A percentile compares a stretch with the other conserved stretches of the same genome.
These are phyloP conservation scores for Dicrurus megarhynchus DNA, from an alignment of 2,113 vertebrate species.

Conservation along the genomic window DNA sequence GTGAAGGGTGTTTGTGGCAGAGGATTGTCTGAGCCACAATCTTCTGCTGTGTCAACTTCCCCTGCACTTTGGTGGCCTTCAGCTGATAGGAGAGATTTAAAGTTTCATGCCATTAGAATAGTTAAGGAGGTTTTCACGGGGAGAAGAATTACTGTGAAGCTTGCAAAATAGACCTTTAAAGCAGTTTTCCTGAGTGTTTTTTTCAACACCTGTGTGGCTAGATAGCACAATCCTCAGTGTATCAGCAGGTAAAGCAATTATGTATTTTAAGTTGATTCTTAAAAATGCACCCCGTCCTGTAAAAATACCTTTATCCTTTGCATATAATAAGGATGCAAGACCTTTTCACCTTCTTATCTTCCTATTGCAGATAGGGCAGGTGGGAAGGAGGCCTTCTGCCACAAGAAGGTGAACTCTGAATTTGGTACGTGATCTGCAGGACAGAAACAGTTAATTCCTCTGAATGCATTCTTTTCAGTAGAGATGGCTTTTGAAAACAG, in stretches of 20 bases:
- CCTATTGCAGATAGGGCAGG: not conserved
- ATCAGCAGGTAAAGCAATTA: slow-evolving; percentile 29
- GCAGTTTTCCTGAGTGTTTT: not conserved
- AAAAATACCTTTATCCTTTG: not conserved
- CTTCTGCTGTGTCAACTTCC: not conserved
- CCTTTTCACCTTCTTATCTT: slow-evolving; percentile 40
- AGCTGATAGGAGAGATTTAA: not conserved
- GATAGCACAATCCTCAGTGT: not conserved
- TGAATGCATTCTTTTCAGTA: slow-evolving; percentile 42
- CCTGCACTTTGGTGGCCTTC: not conserved
- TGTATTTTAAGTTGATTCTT: not conserved
- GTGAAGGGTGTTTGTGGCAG: not conserved
- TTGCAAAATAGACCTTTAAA: not conserved
- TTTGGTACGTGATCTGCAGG: not conserved
- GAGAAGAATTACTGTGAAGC: not conserved
- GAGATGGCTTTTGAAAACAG: slow-evolving; percentile 51
- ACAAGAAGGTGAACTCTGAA: not conserved
- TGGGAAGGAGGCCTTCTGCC: not conserved
- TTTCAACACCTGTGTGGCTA: not conserved
- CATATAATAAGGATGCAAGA: not conserved
- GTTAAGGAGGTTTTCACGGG: not conserved
- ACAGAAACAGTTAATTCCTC: slow-evolving; percentile 57
- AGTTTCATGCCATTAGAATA: not conserved
- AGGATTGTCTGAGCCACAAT: not conserved
- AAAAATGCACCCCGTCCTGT: not conserved